These are phyloP conservation scores for Dasypus novemcinctus DNA, from an alignment of 2,113 vertebrate species.

Conservation along the genomic window DNA sequence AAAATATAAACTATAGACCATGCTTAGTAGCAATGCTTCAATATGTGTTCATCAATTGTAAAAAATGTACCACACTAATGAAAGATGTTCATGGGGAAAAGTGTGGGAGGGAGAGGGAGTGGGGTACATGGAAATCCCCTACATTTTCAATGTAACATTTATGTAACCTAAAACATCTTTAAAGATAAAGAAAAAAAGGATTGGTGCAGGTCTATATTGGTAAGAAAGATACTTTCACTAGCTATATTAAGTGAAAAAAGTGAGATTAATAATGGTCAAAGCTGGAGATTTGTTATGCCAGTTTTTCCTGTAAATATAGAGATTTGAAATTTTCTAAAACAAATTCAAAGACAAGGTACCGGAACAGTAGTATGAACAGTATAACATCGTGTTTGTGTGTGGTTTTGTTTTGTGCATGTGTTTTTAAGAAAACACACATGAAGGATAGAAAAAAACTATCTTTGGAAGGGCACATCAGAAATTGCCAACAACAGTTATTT, in stretches of 20 bases:
- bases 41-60: too few relatives aligned
- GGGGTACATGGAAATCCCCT: too few relatives aligned
- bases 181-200: not conserved
- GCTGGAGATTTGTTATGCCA: not conserved
- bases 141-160: too few relatives aligned
- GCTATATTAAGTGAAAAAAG: not conserved
- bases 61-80: too few relatives aligned
- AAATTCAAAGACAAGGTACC: not conserved
- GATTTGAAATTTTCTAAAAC: constrained; percentile 27
- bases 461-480: not conserved
- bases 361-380: not conserved
- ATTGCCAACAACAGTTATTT: not conserved
- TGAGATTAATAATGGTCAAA: constrained; percentile 13
- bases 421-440: too few relatives aligned
- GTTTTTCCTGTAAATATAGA: constrained; percentile 19
- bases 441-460: not conserved
- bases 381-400: not conserved
- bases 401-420: not conserved
- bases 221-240: not conserved
- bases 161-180: too few relatives aligned
- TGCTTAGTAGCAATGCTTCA: too few relatives aligned
- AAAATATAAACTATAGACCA: too few relatives aligned
- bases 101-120: too few relatives aligned
- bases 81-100: too few relatives aligned
- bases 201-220: too few relatives aligned